Base-by-base conservation (phyloP, 2,888 invertebrate genomes). In the Dolichomitus sp. region DNA sequence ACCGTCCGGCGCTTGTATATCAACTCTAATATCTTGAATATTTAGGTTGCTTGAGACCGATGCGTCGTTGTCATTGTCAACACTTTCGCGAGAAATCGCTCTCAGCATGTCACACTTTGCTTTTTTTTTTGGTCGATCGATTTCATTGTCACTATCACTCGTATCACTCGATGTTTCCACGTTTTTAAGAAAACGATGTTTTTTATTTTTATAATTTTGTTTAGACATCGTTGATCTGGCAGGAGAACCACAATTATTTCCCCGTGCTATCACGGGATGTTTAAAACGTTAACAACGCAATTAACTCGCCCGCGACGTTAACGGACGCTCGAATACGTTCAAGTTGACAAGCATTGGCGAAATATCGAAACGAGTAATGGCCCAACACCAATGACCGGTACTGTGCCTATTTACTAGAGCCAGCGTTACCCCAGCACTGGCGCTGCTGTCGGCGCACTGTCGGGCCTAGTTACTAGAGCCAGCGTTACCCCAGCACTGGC, bases 11-110 rank as follows among this genome's bases (percentile, higher is more conserved):
- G 42, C 42, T 42, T 42, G 42, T 42, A 42, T 12, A 42, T 42
- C 42, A 42, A 42, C 42, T 42, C 42, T 42, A 42, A 42, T 42
- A 42, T 42, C 42, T 42, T 42, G 42, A 42, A 42, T 9, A 42
- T 42, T 42, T 42, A 42, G 42, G 42, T 42, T 42, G 42, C 42
- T 42, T 42, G 42, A 42, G 42, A 42, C 42, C 42, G 42, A 42
- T 42, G 42, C 42, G 42, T 42, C 42, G 42, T 42, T 42, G 42
- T 42, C 42, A 42, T 42, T 42, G 42, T 42, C 42, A 42, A 42
- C 42, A 42, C 42, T 42, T 42, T 42, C 42, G 42, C 42, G 42
- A 42, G 42, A 42, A 42, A 42, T 42, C 11, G 42, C 42, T 42
- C 42, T 42, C 42, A 42, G 42, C 42, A 42, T 42, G 42, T 42